These are phyloP conservation scores for Melanotaenia boesemani DNA, from an alignment of 2,797 vertebrate species.

Conservation along the genomic window DNA sequence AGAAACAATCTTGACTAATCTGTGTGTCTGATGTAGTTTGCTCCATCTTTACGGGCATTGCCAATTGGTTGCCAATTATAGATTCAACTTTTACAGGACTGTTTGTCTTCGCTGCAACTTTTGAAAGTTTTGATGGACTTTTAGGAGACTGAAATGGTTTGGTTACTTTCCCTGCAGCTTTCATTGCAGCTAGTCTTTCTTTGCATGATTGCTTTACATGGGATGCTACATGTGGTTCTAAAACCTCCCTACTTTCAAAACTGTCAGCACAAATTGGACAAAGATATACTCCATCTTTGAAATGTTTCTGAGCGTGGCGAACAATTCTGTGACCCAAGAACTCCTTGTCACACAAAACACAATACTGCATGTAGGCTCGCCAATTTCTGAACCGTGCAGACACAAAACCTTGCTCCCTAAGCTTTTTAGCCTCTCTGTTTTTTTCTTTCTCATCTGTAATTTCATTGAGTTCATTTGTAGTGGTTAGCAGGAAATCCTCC, in stretches of 20 bases:
- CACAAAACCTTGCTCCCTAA: constrained; percentile 95
- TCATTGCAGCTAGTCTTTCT: constrained; percentile 97
- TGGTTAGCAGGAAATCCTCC: constrained; percentile 89
- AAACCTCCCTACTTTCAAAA: constrained; percentile 94
- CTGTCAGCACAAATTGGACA: constrained; percentile 98
- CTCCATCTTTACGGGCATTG: constrained; percentile 80
- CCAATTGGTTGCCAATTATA: constrained; percentile 85
- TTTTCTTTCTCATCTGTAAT: constrained; percentile 91
- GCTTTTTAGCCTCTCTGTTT: constrained; percentile 95
- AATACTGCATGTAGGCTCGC: constrained; percentile 99
- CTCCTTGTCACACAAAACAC: constrained; percentile 98
- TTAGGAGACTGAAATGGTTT: constrained; percentile 82
- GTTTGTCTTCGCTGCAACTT: constrained; percentile 88
- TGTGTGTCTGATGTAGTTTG: constrained; percentile 87
- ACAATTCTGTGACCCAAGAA: constrained; percentile 98
- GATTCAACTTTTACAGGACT: constrained; percentile 85
- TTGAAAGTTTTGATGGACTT: constrained; percentile 72
- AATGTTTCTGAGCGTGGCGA: constrained; percentile 98
- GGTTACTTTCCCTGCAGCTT: constrained; percentile 89
- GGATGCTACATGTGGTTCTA: constrained; percentile 97
- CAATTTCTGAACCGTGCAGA: constrained; percentile 99
- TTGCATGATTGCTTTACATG: constrained; percentile 99
- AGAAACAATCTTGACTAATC: constrained; percentile 90
- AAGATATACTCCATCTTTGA: constrained; percentile 96
- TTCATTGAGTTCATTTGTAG: constrained; percentile 88